Evolutionary conservation across 2,888 invertebrate genomes (phyloP).

Genomic region (Tenthredo scrophulariae): DNA sequence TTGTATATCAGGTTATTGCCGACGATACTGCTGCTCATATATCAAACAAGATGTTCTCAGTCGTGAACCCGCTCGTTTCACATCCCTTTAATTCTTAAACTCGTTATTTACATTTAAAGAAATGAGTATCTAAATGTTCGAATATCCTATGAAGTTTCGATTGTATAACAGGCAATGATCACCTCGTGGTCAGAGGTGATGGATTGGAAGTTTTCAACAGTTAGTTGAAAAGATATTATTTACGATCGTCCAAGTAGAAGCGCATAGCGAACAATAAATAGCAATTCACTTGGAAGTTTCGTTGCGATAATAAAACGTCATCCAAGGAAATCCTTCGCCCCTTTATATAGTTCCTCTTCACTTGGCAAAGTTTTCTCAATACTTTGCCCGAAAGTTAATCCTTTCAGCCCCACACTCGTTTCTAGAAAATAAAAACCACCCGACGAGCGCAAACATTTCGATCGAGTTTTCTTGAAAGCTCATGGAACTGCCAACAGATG

Average conservation of each 20-base stretch:
- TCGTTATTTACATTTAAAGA: neutral
- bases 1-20: neutral
- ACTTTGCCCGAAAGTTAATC: slow-evolving; percentile 35
- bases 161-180: neutral
- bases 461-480: slow-evolving; percentile 18
- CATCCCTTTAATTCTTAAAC: neutral
- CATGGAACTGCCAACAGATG: slow-evolving; percentile 34
- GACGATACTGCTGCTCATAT: neutral
- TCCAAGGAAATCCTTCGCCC: neutral
- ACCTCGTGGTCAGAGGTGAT: neutral
- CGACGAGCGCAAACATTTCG: slow-evolving; percentile 5
- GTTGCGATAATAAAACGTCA: slow-evolving; percentile 35
- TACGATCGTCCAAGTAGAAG: neutral
- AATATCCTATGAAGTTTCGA: neutral
- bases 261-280: slow-evolving; percentile 15
- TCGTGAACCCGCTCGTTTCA: neutral
- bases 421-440: slow-evolving; percentile 34
- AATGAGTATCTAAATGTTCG: neutral
- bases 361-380: slow-evolving; percentile 33
- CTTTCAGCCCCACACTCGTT: slow-evolving; percentile 13
- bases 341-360: neutral
- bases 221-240: slow-evolving; percentile 27
- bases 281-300: slow-evolving; percentile 29
- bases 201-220: slow-evolving; percentile 10
- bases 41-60: neutral